A percentile compares a stretch with the other conserved stretches of the same genome.
These are phyloP conservation scores for Ectobius pallidus DNA, from an alignment of 2,888 invertebrate species.

Conservation along the genomic window DNA sequence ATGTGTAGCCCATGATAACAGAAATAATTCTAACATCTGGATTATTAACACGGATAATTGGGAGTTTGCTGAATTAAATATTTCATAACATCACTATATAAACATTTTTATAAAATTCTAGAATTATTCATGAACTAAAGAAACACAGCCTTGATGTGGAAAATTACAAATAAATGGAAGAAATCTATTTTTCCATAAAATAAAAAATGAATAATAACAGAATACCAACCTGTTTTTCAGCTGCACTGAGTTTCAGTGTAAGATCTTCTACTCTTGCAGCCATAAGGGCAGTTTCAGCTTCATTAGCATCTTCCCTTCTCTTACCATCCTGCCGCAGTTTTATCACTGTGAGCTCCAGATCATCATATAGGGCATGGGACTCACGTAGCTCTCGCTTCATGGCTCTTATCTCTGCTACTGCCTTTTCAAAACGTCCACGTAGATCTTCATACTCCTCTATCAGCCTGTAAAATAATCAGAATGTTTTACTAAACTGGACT, in stretches of 20 bases:
- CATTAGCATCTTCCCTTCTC: conserved; percentile 61
- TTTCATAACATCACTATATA: too few relatives aligned
- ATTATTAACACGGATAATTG: too few relatives aligned
- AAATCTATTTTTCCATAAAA: too few relatives aligned
- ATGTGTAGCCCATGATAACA: too few relatives aligned
- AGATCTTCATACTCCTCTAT: conserved; percentile 83
- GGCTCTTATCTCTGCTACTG: conserved; percentile 80
- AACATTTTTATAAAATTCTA: too few relatives aligned
- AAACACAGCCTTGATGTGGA: too few relatives aligned
- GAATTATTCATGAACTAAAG: too few relatives aligned
- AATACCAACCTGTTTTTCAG: conserved; percentile 77
- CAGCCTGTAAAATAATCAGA: neutral
- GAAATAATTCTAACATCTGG: too few relatives aligned
- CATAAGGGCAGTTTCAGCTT: conserved; percentile 77
- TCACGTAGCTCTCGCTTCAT: conserved; percentile 82
- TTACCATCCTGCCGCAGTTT: conserved; percentile 76
- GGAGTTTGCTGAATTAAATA: too few relatives aligned
- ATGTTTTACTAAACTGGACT: too few relatives aligned
- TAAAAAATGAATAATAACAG: too few relatives aligned
- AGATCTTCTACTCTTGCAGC: conserved; percentile 83
- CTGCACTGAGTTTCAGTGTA: conserved; percentile 77
- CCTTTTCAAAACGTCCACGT: conserved; percentile 78
- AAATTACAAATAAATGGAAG: too few relatives aligned
- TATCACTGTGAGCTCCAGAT: conserved; percentile 78
- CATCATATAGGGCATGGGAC: conserved; percentile 79